phyloP scores from a whole-genome alignment of 1,140 invertebrate genomes.

The Drosophila teissieri region DNA sequence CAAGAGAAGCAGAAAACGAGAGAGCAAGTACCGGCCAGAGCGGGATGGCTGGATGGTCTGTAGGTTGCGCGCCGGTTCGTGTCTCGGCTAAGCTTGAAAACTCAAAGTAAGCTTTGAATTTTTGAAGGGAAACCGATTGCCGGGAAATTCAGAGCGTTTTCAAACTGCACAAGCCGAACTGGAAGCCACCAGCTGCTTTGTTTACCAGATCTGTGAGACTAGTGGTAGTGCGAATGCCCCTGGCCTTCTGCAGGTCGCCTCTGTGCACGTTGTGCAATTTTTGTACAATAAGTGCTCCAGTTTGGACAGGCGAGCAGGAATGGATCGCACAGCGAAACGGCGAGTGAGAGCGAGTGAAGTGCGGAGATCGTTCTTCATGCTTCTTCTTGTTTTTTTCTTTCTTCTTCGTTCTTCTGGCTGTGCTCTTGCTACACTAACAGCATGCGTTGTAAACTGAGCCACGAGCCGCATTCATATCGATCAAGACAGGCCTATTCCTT shows the following conservation, averaged over 20 bases:
- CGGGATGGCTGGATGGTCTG: conserved; percentile 7
- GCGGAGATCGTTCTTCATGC: not conserved
- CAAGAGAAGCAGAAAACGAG: not conserved
- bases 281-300: conserved; percentile 82
- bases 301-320: conserved; percentile 76
- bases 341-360: conserved; percentile 8
- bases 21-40: not conserved
- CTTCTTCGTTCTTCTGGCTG: not conserved
- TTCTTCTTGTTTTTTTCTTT: conserved; percentile 4
- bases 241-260: not conserved
- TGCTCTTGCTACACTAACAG: too few relatives aligned
- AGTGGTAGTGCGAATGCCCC: not conserved
- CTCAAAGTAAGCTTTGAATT: not conserved
- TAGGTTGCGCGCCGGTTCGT: conserved; percentile 27
- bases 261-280: conserved; percentile 59
- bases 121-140: not conserved
- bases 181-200: too few relatives aligned
- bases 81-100: conserved; percentile 40
- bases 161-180: not conserved
- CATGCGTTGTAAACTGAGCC: too few relatives aligned
- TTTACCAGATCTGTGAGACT: not conserved
- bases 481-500: too few relatives aligned
- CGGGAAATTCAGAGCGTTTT: not conserved
- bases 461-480: too few relatives aligned
- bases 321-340: conserved; percentile 35